Evolutionary conservation across 2,888 invertebrate species (phyloP), one percentile per base, ranked within the genome.

Genomic region (Archaeoteleia sp.): DNA sequence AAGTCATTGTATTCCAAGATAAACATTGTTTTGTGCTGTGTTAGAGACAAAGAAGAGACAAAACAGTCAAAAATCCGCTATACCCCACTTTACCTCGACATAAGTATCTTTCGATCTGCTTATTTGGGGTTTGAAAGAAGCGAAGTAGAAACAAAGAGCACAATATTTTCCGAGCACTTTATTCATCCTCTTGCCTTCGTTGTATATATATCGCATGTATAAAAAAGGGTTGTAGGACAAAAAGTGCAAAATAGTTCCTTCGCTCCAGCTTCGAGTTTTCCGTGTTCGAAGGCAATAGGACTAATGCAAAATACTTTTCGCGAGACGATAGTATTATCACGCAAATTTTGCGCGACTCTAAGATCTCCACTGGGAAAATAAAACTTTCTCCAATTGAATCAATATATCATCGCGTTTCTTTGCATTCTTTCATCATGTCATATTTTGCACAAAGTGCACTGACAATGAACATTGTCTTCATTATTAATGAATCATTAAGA

Each of bases 211-310:
- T 27, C 20, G 20, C 20, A 20, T 20, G 3, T 20, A 20, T 20
- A 20, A 20, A 60, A 45, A 61, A 46, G 30, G 46, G 61, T 61
- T 46, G 61, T 61, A 61, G 51, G 46, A 51, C 61, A 46, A 51
- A 60, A 60, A 46, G 61, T 61, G 61, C 61, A 25, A 49, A 42
- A 48, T 53, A 61, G 51, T 61, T 61, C 39, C 13, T 53, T 32
- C 20, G 40, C 39, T 61, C 53, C 34, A 46, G 61, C 61, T 61
- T 53, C 46, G 37, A 39, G 25, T 53, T 61, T 53, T 40, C 15
- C 40, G 34, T 1, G 20, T 12, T 32, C 32, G 32, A 39, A 30
- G 34, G 34, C 43, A 30, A 45, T 55, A 55, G 45, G 40, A 48
- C 27, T 42, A 13, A 60, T 9, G 34, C 17, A 15, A 13, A 3